Base-by-base conservation (phyloP, 2,797 vertebrate genomes). In the Platalea minor region DNA sequence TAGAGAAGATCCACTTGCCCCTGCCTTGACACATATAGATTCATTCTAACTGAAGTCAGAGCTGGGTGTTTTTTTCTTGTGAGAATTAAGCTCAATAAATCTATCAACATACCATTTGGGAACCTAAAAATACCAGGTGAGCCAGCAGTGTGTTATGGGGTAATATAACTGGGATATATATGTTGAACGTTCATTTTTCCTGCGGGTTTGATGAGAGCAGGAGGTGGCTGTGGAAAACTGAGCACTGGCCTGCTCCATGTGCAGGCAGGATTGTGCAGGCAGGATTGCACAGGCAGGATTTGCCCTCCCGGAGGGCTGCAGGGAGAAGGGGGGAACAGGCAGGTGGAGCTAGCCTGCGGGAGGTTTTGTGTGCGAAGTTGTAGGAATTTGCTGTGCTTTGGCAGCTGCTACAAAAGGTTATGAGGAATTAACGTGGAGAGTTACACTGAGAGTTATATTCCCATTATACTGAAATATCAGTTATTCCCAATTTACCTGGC, bases 291-390 rank as follows among this genome's bases (percentile, higher is more conserved):
- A 8, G 53, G 35, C 63, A 48, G 56, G 67, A 53, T 39, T 39
- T 51, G 9, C 17, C 39, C 41, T 54, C 26, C 25, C 0, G 0
- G 37, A 20, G 37, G 39, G 31, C 54, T 48, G 54, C 39, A 0
- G 2, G 48, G 31, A 57, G n/a, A 37, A 41, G 41, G 3, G 4
- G 48, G 50, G 21, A 51, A 18, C 21, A 26, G 31, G 48, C 43
- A 80, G 59, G 29, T 0, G 1, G 39, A 53, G 43, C n/a, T 23
- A 5, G 24, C 13, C 26, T 24, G 17, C 41, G 10, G 57, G 16
- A 64, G 41, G 4, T 23, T 64, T 45, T 48, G 12, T 10, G 31
- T 48, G 54, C 6, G 10, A 33, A 63, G n/a, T 0, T 16, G 26
- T 23, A 76, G 39, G 43, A 54, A 59, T 50, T 48, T 77, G 31